These are phyloP conservation scores for Syrphus vitripennis DNA, from an alignment of 2,888 invertebrate genomes.

Conservation along the genomic window DNA sequence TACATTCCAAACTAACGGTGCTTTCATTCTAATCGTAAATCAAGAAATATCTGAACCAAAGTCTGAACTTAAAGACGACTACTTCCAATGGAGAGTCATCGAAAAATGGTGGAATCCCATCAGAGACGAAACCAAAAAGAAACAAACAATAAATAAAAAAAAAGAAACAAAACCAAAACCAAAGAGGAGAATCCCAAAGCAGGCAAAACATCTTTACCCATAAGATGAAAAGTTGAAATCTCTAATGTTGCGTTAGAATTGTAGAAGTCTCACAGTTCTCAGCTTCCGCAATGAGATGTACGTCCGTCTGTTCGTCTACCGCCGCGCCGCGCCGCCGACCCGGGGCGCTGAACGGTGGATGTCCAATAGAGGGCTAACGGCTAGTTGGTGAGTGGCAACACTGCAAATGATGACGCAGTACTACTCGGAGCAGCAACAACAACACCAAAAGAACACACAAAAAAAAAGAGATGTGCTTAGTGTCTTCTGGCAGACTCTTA, in stretches of 20 bases:
- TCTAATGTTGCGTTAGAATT: slow-evolving; percentile 52
- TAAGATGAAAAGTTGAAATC: background rate
- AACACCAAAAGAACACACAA: background rate
- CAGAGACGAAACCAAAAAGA: slow-evolving; percentile 27
- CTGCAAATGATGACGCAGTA: slow-evolving; percentile 58
- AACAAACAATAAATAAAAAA: background rate
- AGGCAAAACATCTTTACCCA: slow-evolving; percentile 11
- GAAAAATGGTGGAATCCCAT: slow-evolving; percentile 45
- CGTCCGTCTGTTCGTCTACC: too few species aligned
- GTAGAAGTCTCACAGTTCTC: slow-evolving; percentile 35
- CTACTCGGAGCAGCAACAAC: slow-evolving; percentile 27
- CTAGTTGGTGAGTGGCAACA: slow-evolving; percentile 35
- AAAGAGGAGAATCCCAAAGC: slow-evolving; percentile 57
- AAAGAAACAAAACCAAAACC: slow-evolving; percentile 3
- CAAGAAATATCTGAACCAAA: slow-evolving; percentile 60
- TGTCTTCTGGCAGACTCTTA: slow-evolving; percentile 16
- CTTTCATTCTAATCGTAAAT: slow-evolving; percentile 70
- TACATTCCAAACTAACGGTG: slow-evolving; percentile 66
- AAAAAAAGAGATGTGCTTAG: slow-evolving; percentile 10
- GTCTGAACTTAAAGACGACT: slow-evolving; percentile 40
- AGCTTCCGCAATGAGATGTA: slow-evolving; percentile 50
- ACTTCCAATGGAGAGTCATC: slow-evolving; percentile 33
- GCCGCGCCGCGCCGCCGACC: background rate
- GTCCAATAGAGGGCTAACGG: slow-evolving; percentile 12
- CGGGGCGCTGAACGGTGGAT: background rate